Base-by-base conservation (phyloP, 2,888 invertebrate species). In the Drosophila robusta region DNA sequence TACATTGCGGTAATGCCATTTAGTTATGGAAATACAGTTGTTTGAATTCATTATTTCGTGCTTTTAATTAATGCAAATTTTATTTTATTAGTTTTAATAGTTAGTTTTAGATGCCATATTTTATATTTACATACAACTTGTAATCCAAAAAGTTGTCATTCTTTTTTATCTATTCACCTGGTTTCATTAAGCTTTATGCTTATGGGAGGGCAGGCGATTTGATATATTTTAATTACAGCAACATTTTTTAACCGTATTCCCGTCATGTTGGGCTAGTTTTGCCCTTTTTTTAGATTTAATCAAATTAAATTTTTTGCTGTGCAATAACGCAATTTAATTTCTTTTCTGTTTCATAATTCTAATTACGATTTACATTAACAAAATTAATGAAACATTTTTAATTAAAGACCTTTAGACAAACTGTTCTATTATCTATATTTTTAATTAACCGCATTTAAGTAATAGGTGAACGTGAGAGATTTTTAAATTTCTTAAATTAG, bases 271-370 rank as follows among this genome's bases (percentile, higher is more conserved):
- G 16, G 18, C 60, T 41, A 45, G 18, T 16, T 61, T 49, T 24
- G 22, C 38, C 16, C 11, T 4, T 34, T 47, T 24, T 38, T 54
- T 39, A 38, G 32, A 54, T 50, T 51, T 26, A 64, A 64, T 61
- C 14, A 62, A 74, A 57, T 50, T 29, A 66, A 58, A 56, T 50
- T 57, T 57, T 52, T 65, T 74, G 56, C 64, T 70, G 52, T 56
- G 69, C 73, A 74, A 74, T 50, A 70, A 74, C 54, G 57, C 54
- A 61, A 74, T 61, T 54, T 22, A 39, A 42, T 49, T 56, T 47
- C 8, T 52, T 56, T 36, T 50, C 44, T 14, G 42, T 38, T n/a
- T 32, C 36, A 52, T 44, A 38, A 42, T 14, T 46, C 18, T 49
- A 57, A 26, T 46, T 46, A 51, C 26, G 60, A 47, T 68, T 38